Evolutionary conservation across 1,140 invertebrate genomes (phyloP), one percentile per base, ranked within the genome.

Genomic region (Aphelinus certus): DNA sequence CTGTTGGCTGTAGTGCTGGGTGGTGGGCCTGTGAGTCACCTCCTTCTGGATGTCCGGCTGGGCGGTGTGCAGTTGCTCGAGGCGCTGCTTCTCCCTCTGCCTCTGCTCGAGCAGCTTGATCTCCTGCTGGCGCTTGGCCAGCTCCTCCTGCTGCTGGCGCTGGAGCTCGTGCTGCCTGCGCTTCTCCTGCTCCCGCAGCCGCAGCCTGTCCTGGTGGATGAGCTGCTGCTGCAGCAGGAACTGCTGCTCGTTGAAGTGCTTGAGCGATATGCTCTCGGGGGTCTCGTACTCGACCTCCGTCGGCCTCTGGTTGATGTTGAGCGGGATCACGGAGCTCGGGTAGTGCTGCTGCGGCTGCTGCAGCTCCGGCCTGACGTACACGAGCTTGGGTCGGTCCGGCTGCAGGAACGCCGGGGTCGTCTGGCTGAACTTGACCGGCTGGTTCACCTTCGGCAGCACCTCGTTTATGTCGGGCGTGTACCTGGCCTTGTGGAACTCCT

Each of bases 201-300:
- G 72, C 46, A 83, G 79, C 48, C 85, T 80, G 49, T 87, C 85
- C 47, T 82, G 83, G 61, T 87, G 82, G 55, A 87, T 77, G 3
- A 87, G 47, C 60, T 87, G 86, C 46, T 85, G 86, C 68, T 87
- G 86, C 0, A 87, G 62, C 53, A 84, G 58, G 47, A 83, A 88
- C 58, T 88, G 86, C 61, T 88, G 86, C 71, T 87, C 85, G 71
- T 88, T 87, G 61, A 84, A 88, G 63, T 87, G 86, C 56, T 86
- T 88, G 60, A 87, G 71, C 0, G 85, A 86, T 46, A 88, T 79
- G 53, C 84, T 87, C 72, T 87, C 86, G 0, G 85, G 85, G 0
- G 86, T 87, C 73, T 86, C 86, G 64, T 85, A 86, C 26, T 84
- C 81, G 2, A 79, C 74, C 62, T 84, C 76, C 3, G 76, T 42